Conservation (phyloP, 2,888 invertebrate species). For the Orchestes rusci region DNA sequence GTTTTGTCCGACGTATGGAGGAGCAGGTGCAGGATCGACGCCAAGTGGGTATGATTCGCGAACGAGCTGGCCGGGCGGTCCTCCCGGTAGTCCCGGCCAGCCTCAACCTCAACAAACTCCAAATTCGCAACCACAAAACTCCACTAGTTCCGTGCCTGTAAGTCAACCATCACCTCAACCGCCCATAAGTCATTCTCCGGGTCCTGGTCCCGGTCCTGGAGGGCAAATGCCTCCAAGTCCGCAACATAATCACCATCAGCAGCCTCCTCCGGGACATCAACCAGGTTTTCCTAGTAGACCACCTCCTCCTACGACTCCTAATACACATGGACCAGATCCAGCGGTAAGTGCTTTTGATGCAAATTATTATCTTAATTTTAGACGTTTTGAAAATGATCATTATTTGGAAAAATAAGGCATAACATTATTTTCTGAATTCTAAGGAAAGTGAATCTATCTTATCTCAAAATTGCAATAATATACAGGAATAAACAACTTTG, state of each 20-base stretch:
- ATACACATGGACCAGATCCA: conserved; percentile 69
- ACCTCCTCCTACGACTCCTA: conserved; percentile 68
- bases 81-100: conserved; percentile 35
- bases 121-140: conserved; percentile 25
- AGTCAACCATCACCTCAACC: conserved; percentile 44
- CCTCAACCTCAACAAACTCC: conserved; percentile 30
- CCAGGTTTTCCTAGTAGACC: conserved; percentile 66
- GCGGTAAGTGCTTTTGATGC: conserved; percentile 54
- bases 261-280: conserved; percentile 27
- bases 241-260: conserved; percentile 35
- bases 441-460: too few relatives aligned
- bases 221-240: conserved; percentile 48
- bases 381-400: neutral
- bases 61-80: conserved; percentile 40
- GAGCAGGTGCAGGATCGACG: conserved; percentile 37
- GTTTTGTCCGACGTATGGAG: conserved; percentile 30
- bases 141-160: conserved; percentile 36
- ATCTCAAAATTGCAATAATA: too few relatives aligned
- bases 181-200: conserved; percentile 43
- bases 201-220: conserved; percentile 51
- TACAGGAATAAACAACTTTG: too few relatives aligned
- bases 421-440: too few relatives aligned
- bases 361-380: conserved; percentile 1
- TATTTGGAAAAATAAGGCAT: too few relatives aligned
- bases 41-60: conserved; percentile 39